Evolutionary conservation across 2,113 vertebrate genomes (phyloP).

Genomic region (Odocoileus virginianus): DNA sequence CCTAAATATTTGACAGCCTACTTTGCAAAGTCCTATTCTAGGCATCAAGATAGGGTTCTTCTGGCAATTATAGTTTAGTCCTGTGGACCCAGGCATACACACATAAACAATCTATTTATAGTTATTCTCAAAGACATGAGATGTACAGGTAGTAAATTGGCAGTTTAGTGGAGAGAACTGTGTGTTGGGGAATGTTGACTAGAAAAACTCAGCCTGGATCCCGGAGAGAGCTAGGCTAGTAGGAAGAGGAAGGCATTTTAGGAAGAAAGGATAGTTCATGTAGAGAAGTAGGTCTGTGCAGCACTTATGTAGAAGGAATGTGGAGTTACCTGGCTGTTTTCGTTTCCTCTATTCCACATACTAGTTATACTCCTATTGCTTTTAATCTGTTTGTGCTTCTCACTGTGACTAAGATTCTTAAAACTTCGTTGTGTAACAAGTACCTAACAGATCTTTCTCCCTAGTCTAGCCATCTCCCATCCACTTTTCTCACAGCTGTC

Average conservation of each 20-base stretch:
- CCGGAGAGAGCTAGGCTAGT: not conserved
- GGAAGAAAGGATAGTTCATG: not conserved
- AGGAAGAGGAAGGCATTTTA: not conserved
- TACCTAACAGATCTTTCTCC: not conserved
- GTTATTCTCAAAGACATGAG: not conserved
- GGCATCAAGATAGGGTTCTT: not conserved
- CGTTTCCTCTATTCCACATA: not conserved
- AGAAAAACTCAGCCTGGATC: not conserved
- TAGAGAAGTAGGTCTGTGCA: not conserved
- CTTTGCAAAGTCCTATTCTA: not conserved
- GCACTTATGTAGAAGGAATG: not conserved
- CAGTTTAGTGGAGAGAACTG: not conserved
- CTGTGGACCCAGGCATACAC: not conserved
- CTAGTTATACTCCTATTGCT: not conserved
- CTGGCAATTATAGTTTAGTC: not conserved
- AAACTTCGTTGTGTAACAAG: not conserved
- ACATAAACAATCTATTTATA: not conserved
- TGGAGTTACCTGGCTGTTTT: not conserved
- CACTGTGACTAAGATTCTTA: not conserved
- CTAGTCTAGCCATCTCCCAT: not conserved
- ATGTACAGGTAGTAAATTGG: not conserved
- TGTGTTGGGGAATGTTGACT: not conserved
- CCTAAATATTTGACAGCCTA: slow-evolving; percentile 13
- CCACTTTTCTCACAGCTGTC: not conserved
- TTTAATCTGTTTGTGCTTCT: not conserved